These are phyloP conservation scores for Thamnophis elegans DNA, from an alignment of 2,797 vertebrate genomes.

Conservation along the genomic window DNA sequence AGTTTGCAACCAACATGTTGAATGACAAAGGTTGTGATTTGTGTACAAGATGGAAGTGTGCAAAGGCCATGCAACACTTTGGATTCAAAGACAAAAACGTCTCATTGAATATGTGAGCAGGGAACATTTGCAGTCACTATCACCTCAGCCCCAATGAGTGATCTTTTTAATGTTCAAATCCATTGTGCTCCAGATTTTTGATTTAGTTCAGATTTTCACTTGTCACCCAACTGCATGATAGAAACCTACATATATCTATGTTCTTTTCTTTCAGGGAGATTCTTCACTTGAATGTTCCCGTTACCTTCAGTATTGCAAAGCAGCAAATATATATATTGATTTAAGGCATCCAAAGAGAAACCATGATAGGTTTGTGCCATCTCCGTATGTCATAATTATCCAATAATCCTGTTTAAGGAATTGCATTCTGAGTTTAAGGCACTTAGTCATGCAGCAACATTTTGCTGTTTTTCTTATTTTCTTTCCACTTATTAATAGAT, in stretches of 20 bases:
- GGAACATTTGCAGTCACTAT: background rate
- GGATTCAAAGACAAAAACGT: background rate
- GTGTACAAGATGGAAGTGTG: background rate
- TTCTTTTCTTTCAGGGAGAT: constrained; percentile 76
- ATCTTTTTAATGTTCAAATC: background rate
- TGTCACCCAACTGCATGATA: background rate
- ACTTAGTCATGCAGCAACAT: background rate
- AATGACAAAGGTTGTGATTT: background rate
- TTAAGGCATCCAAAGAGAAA: constrained; percentile 82
- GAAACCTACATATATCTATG: background rate
- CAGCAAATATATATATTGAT: constrained; percentile 89
- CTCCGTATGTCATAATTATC: background rate
- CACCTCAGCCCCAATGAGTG: background rate
- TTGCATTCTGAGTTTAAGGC: background rate
- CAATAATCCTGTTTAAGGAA: background rate
- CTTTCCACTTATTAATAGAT: background rate
- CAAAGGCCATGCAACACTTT: background rate
- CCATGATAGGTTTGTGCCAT: constrained; percentile 83
- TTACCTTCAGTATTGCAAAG: constrained; percentile 88
- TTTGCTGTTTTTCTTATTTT: background rate
- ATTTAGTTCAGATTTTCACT: background rate
- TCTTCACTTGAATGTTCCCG: constrained; percentile 87
- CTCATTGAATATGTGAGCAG: background rate
- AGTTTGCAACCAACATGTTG: background rate
- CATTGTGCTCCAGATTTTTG: background rate